Base-by-base conservation (phyloP, 1,140 invertebrate genomes). In the Cydia pomonella region DNA sequence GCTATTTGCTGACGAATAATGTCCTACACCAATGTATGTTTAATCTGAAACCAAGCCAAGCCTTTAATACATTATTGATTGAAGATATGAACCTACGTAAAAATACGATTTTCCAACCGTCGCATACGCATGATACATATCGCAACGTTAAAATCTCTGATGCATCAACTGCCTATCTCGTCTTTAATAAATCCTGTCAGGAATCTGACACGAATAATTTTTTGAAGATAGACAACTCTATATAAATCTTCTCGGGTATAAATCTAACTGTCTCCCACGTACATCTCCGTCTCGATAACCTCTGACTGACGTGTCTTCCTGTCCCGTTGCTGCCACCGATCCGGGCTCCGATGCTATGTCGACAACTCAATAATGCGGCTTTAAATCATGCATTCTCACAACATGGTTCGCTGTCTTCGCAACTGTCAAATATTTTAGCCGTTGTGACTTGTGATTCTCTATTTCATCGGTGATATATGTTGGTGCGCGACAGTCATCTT, bases 241-340 rank as follows among this genome's bases (percentile, higher is more conserved):
- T 50, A 50, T 18, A 50, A 50, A 18, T 50, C 47, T 18, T 18
- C 47, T 18, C 16, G 16, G n/a, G 16, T 50, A 41, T 73, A 38
- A 6, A 3, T n/a, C 33, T 33, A 13, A 33, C 63, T 41, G 27
- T 23, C 64, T 80, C 76, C 76, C 76, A 74, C 74, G 74, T 80
- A 77, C 75, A 77, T 80, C 76, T 77, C 62, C 23, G 47, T 77
- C 41, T 50, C 44, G 72, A 77, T 76, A 77, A 80, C 74, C 73
- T 18, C 72, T 53, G 64, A 69, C 64, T 29, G 64, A 69, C 64
- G 29, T 66, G 27, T 18, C 64, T 69, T 69, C 64, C 64, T 69
- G 64, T 13, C 64, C 3, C 64, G n/a, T 13, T 16, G 27, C 27
- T 69, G 64, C 64, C 53, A 59, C 64, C 64, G 64, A 33, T 69